These are phyloP conservation scores for Synaphobranchus kaupii DNA, from an alignment of 2,797 vertebrate species.

Conservation along the genomic window DNA sequence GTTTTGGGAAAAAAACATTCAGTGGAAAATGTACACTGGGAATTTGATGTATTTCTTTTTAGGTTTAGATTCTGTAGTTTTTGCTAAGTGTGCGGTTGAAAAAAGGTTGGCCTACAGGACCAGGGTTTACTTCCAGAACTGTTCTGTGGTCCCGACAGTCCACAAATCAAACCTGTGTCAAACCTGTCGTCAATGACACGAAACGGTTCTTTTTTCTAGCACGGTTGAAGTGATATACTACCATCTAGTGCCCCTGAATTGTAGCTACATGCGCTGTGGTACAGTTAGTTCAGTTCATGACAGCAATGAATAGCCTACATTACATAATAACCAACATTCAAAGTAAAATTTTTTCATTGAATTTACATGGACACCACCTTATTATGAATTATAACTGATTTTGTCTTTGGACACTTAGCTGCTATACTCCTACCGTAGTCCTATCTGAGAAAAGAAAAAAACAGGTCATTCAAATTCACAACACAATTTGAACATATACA, in stretches of 20 bases:
- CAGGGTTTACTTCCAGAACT: neutral
- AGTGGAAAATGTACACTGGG: neutral
- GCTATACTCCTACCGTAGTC: too few relatives aligned
- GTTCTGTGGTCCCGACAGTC: neutral
- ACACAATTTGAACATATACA: too few relatives aligned
- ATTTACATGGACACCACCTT: neutral
- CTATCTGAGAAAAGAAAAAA: too few relatives aligned
- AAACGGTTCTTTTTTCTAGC: neutral
- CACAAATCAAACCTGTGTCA: neutral
- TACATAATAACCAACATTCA: too few relatives aligned
- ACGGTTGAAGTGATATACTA: slow-evolving; percentile 25
- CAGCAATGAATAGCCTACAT: too few relatives aligned
- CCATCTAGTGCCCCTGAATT: slow-evolving; percentile 57
- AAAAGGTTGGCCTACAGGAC: neutral
- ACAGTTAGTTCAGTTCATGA: too few relatives aligned
- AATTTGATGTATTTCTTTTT: neutral
- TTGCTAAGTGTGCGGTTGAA: neutral
- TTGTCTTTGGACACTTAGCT: neutral
- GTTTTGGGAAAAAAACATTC: neutral
- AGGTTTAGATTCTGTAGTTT: neutral
- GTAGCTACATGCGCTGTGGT: neutral
- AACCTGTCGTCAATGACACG: neutral
- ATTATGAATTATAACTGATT: neutral
- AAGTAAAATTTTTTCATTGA: neutral
- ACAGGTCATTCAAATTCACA: too few relatives aligned